Base-by-base conservation (phyloP, 2,888 invertebrate genomes). In the Alentia gelatinosa region DNA sequence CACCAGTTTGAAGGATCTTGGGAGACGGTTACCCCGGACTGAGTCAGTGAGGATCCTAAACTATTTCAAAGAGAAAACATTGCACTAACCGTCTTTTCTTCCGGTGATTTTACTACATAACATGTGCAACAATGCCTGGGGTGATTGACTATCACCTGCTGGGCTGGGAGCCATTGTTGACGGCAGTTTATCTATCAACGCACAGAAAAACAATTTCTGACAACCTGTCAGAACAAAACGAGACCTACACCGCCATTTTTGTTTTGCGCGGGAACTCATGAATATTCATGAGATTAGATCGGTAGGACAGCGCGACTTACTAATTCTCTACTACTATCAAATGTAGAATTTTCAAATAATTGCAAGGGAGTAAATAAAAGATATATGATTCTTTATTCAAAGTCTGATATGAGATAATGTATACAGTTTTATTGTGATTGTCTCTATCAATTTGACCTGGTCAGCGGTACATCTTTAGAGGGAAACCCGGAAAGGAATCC, bases 81-180 rank as follows among this genome's bases (percentile, higher is more conserved):
- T 86, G 86, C n/a, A 33, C 88, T 92, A 83, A 92, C 92, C 92
- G 35, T 90, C 92, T 90, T 92, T 92, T 39, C 92, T 74, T 30
- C 92, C 92, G 26, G 92, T 92, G 30, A 92, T 84, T 89, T 92
- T 92, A 68, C 90, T 90, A 40, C 92, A 92, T 19, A 92, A 68
- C 35, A 56, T 35, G 40, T 91, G 90, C 33, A 92, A 89, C 40
- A 92, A 30, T 9, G 63, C 88, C 56, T 91, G 89, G 0, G 89
- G 91, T 39, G 91, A 83, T 50, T 90, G 84, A 5, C 83, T 47
- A 40, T 90, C 90, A 23, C 75, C 79, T 74, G 63, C 74, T 0
- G 40, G 39, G 23, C 42, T 63, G n/a, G 68, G 89, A 26, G 89
- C 68, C 89, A 89, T 89, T 5, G 23, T 89, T 15, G n/a, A 42